Evolutionary conservation across 1,140 invertebrate species (phyloP).

Genomic region (Fragariocoptes setiger): DNA sequence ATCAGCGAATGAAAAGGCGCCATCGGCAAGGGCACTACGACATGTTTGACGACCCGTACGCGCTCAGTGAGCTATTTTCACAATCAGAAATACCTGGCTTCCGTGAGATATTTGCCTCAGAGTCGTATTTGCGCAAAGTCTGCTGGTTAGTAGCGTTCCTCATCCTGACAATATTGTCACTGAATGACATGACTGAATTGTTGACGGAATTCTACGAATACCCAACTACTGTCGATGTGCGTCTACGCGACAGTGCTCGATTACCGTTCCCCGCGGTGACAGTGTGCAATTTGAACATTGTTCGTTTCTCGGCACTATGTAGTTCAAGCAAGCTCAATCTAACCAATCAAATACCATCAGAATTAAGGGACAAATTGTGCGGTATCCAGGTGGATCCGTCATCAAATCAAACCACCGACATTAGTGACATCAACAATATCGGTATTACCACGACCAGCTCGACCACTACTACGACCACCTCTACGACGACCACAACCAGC

Average conservation of each 20-base stretch:
- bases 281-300: conserved; percentile 18
- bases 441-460: background rate
- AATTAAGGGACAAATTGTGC: conserved; percentile 9
- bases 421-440: background rate
- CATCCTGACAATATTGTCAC: conserved; percentile 7
- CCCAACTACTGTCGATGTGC: conserved; percentile 11
- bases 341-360: conserved; percentile 7
- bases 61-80: conserved; percentile 3
- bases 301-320: conserved; percentile 10
- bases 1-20: too few species aligned
- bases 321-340: conserved; percentile 1
- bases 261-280: conserved; percentile 17
- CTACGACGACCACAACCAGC: background rate
- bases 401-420: background rate
- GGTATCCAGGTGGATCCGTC: conserved; percentile 2
- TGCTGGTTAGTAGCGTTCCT: conserved; percentile 9
- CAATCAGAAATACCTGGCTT: conserved; percentile 8
- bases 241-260: conserved; percentile 8
- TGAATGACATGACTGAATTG: conserved; percentile 8
- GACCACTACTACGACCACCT: conserved; percentile 1
- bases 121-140: conserved; percentile 7
- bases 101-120: conserved; percentile 6
- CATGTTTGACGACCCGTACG: background rate
- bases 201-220: conserved; percentile 10
- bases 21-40: too few species aligned